A percentile compares a stretch with the other conserved stretches of the same genome.
phyloP scores from a whole-genome alignment of 2,888 invertebrate genomes.

The Drosophila flavopinicola region DNA sequence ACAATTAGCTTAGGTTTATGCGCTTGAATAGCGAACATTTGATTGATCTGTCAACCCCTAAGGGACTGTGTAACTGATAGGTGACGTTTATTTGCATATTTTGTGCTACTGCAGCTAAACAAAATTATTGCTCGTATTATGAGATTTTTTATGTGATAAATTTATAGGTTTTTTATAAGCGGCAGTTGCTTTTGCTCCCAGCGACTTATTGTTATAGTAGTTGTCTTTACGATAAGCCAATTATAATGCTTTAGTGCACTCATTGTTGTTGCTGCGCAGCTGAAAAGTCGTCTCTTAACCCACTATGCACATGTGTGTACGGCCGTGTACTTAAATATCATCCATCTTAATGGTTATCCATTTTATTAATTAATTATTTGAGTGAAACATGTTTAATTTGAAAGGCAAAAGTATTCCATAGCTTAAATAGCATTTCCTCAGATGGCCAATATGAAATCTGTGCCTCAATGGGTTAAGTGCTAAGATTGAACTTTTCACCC shows the following conservation, averaged over 20 bases:
- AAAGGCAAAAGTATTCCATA: too few relatives aligned
- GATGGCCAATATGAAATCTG: not conserved
- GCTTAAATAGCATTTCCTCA: too few relatives aligned
- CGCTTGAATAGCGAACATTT: slow-evolving; percentile 38
- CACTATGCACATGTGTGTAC: too few relatives aligned
- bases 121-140: not conserved
- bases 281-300: too few relatives aligned
- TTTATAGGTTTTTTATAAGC: slow-evolving; percentile 5
- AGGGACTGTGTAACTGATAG: not conserved
- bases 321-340: too few relatives aligned
- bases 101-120: not conserved
- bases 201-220: not conserved
- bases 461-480: slow-evolving; percentile 7
- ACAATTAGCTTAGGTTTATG: slow-evolving; percentile 36
- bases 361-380: too few relatives aligned
- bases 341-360: too few relatives aligned
- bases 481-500: slow-evolving; percentile 1
- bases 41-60: slow-evolving; percentile 54
- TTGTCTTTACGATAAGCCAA: too few relatives aligned
- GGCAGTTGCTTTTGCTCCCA: not conserved
- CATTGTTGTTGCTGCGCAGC: too few relatives aligned
- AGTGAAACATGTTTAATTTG: too few relatives aligned
- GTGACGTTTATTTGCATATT: slow-evolving; percentile 59
- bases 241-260: too few relatives aligned
- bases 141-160: slow-evolving; percentile 41